Percentiles rank a stretch among this genome's conserved stretches.
These are phyloP conservation scores for Anoplius nigerrimus DNA, from an alignment of 2,888 invertebrate species.

Conservation along the genomic window DNA sequence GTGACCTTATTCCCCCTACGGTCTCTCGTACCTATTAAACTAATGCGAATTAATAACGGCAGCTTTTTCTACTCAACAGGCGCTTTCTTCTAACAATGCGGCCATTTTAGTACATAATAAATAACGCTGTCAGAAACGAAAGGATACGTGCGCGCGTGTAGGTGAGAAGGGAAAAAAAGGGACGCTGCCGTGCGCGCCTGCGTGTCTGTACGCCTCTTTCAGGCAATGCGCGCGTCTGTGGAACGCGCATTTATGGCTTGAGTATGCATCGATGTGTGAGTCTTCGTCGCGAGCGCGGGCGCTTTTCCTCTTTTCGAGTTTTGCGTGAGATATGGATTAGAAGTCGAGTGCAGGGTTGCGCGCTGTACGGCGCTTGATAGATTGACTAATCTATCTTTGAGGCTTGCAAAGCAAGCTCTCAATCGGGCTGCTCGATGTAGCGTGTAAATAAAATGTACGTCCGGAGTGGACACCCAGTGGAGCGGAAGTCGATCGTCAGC, in stretches of 20 bases:
- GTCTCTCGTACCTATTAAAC: constrained; percentile 61
- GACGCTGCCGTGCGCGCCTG: too few relatives aligned
- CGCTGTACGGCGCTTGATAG: constrained; percentile 44
- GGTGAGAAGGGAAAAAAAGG: too few relatives aligned
- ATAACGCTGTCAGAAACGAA: constrained; percentile 40
- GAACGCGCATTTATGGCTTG: too few relatives aligned
- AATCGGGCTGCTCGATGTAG: background rate
- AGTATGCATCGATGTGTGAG: background rate
- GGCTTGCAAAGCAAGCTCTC: background rate
- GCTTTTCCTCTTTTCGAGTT: background rate
- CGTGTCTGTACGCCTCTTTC: too few relatives aligned
- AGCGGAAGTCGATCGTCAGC: too few relatives aligned
- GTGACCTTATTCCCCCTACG: constrained; percentile 70
- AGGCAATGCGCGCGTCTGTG: too few relatives aligned
- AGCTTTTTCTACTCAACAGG: constrained; percentile 59
- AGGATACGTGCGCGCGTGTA: constrained; percentile 40
- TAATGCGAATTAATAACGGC: constrained; percentile 70
- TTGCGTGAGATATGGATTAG: constrained; percentile 6
- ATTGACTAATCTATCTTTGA: constrained; percentile 52
- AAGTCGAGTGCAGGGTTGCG: constrained; percentile 9
- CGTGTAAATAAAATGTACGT: background rate
- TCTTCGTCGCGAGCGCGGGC: background rate
- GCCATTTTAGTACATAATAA: constrained; percentile 55
- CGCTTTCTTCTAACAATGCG: constrained; percentile 53
- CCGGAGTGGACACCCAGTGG: too few relatives aligned